A percentile compares a stretch with the other conserved stretches of the same genome.
These are phyloP conservation scores for Philantomba maxwellii DNA, from an alignment of 2,113 vertebrate genomes.

Conservation along the genomic window DNA sequence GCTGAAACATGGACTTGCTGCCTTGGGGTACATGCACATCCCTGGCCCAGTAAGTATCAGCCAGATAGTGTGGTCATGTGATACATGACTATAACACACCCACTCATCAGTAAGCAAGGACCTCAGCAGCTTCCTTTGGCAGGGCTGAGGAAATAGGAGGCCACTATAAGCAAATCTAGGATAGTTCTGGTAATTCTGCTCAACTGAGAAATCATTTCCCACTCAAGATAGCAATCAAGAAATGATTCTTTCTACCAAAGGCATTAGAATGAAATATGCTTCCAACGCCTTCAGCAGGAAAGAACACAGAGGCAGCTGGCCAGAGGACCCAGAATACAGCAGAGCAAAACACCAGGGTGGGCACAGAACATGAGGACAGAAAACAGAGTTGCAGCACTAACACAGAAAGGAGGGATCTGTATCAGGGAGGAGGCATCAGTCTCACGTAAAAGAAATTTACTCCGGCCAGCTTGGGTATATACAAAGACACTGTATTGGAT, in stretches of 20 bases:
- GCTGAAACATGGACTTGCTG: neutral
- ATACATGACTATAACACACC: neutral
- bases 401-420: neutral
- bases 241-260: conserved; percentile 38
- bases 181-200: conserved; percentile 42
- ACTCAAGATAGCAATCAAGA: conserved; percentile 53
- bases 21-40: neutral
- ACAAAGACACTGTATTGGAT: neutral
- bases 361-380: neutral
- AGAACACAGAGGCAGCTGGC: neutral
- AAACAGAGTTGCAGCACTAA: neutral
- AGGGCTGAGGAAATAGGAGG: conserved; percentile 15
- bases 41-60: neutral
- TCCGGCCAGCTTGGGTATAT: neutral
- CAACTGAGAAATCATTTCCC: conserved; percentile 48
- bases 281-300: neutral
- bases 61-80: conserved; percentile 4
- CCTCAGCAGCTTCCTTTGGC: neutral
- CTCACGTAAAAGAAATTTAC: neutral
- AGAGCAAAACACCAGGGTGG: neutral
- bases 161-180: conserved; percentile 28
- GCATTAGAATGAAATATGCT: conserved; percentile 29
- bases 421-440: neutral
- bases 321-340: neutral
- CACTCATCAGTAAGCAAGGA: neutral